These are phyloP conservation scores for Syritta pipiens DNA, from an alignment of 2,888 invertebrate species.

Conservation along the genomic window DNA sequence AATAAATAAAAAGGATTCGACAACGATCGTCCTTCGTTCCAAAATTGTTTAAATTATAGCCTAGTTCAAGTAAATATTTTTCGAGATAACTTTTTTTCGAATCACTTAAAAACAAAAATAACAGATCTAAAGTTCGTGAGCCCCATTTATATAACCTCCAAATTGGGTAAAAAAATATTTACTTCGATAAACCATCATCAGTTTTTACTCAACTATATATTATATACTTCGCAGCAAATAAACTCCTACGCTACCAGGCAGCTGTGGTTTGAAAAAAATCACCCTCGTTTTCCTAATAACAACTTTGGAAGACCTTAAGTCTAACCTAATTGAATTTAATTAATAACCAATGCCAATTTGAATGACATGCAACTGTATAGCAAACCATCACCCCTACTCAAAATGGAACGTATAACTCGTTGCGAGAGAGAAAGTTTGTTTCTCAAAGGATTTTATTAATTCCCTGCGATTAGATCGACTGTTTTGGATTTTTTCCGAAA, in stretches of 20 bases:
- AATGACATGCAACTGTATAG: conserved; percentile 39
- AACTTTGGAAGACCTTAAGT: conserved; percentile 38
- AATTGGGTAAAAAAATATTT: too few species aligned
- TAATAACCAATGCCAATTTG: conserved; percentile 50
- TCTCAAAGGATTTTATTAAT: conserved; percentile 29
- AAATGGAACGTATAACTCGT: background rate
- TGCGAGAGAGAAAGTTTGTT: conserved; percentile 5
- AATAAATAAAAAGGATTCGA: too few species aligned
- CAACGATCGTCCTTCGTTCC: too few species aligned
- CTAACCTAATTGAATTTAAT: conserved; percentile 55
- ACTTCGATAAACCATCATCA: too few species aligned
- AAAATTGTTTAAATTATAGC: too few species aligned
- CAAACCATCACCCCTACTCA: background rate
- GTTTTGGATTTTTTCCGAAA: conserved; percentile 1
- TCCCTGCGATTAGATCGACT: conserved; percentile 41
- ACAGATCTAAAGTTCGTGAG: too few species aligned
- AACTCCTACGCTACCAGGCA: background rate
- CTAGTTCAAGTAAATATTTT: too few species aligned
- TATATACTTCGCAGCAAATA: too few species aligned
- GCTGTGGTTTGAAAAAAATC: conserved; percentile 11
- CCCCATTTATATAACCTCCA: too few species aligned
- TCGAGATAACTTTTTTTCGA: too few species aligned
- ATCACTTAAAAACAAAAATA: too few species aligned
- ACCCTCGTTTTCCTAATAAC: conserved; percentile 41
- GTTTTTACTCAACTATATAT: too few species aligned